These are phyloP conservation scores for Mus spretus DNA, from an alignment of 2,797 vertebrate species.

Conservation along the genomic window DNA sequence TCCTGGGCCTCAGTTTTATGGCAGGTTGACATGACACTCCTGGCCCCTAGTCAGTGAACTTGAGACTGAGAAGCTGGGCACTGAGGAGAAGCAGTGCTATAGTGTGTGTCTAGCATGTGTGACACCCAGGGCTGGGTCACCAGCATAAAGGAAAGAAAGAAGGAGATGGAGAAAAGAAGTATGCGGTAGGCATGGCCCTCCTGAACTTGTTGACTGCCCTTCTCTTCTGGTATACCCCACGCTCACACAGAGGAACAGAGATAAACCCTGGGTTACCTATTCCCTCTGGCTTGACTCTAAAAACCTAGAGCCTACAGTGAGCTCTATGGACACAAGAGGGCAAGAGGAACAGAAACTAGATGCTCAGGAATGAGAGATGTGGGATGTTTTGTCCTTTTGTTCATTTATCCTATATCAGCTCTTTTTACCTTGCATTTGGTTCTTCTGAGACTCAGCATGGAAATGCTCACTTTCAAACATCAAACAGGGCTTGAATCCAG, in stretches of 20 bases:
- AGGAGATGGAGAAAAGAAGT: neutral
- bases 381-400: neutral
- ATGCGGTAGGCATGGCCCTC: neutral
- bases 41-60: slow-evolving; percentile 2
- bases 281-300: neutral
- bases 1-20: slow-evolving; percentile 38
- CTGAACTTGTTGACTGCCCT: neutral
- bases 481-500: neutral
- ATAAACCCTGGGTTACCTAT: neutral
- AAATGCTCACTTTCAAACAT: neutral
- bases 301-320: neutral
- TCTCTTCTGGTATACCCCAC: neutral
- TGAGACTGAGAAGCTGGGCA: neutral
- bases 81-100: neutral
- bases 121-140: neutral
- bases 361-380: neutral
- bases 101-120: neutral
- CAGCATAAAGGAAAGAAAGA: neutral
- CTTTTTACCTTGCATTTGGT: neutral
- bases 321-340: slow-evolving; percentile 52
- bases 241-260: neutral
- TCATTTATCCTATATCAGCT: neutral
- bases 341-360: neutral
- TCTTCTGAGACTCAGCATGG: neutral
- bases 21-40: neutral